Evolutionary conservation across 2,888 invertebrate genomes (phyloP), one percentile per base, ranked within the genome.

Genomic region (Acleris sparsana): DNA sequence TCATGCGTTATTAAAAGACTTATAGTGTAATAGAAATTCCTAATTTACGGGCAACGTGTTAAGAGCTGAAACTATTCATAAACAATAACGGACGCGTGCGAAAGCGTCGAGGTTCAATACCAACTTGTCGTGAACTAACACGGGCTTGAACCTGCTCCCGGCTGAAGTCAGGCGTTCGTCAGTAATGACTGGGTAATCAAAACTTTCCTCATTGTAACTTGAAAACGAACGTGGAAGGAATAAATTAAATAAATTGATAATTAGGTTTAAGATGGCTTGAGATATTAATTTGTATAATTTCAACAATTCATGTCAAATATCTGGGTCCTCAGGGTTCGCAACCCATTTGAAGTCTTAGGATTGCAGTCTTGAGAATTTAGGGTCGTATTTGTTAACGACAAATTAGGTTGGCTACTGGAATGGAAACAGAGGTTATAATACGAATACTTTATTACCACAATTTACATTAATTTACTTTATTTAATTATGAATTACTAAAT

Each of bases 101-200:
- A 16, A 16, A 55, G 43, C 33, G 43, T n/a, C 17, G 3, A 1
- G 44, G 17, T 57, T 20, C 43, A 43, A 43, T 43, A 55, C 22
- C 5, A 43, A 55, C 55, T 22, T 55, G 20, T 39, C 13, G 39
- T 22, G 16, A 22, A 43, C 43, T 22, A 18, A 11, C 16, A n/a
- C n/a, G 11, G 11, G 20, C 22, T 56, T 7, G n/a, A 22, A 43
- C 29, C 43, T 33, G 16, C 43, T 16, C 16, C 22, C 46, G 25
- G 46, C 25, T 57, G 46, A 57, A 46, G 57, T 44, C 46, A 57
- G 46, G 44, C 44, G 56, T 44, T 43, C 16, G 46, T 55, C 39
- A 55, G 18, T 53, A 3, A 20, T 7, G n/a, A 57, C 46, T 39
- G n/a, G 22, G 55, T 25, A 57, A 25, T 46, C 25, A 11, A 29